Evolutionary conservation across 1,140 invertebrate species (phyloP), one percentile per base, ranked within the genome.

Genomic region (Pantala flavescens): DNA sequence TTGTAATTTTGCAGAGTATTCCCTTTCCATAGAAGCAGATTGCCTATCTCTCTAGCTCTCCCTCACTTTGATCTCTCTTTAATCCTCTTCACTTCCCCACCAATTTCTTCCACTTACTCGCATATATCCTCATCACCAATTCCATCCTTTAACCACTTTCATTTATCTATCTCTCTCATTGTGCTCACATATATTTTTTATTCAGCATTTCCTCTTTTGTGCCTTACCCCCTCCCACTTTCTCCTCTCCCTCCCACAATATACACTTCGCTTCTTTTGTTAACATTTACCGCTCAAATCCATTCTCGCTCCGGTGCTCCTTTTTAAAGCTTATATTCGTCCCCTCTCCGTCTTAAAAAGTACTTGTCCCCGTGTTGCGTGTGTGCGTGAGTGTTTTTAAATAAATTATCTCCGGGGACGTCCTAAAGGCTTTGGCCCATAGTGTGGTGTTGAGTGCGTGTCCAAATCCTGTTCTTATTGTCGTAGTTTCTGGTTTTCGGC

Each of bases 381-480:
- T 63, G 49, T 63, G 49, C n/a, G 49, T 63, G 49, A 16, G 49
- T 63, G 49, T 63, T 63, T 36, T 63, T 63, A 63, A 63, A 63
- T 63, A 63, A 63, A 63, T 63, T 63, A 63, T 63, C 49, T 21
- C n/a, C 49, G 49, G 49, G n/a, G 49, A 21, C 16, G 49, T 3
- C n/a, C 49, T 63, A 36, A 2, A 36, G 28, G 28, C 28, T 36
- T 36, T 9, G 2, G 28, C 28, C 28, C 28, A 36, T 36, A 9
- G 28, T 36, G 28, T 36, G 28, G 28, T 36, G 28, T 36, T 36
- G 28, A 36, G 28, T 36, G 28, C 28, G 28, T 36, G 28, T 36
- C 28, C 28, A 36, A 36, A 36, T 36, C 28, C 28, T 36, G 28
- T 36, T 36, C 28, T 36, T 36, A 36, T 36, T 36, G 28, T 36